Conservation (phyloP, 2,888 invertebrate genomes). For the Beris chalybata region DNA sequence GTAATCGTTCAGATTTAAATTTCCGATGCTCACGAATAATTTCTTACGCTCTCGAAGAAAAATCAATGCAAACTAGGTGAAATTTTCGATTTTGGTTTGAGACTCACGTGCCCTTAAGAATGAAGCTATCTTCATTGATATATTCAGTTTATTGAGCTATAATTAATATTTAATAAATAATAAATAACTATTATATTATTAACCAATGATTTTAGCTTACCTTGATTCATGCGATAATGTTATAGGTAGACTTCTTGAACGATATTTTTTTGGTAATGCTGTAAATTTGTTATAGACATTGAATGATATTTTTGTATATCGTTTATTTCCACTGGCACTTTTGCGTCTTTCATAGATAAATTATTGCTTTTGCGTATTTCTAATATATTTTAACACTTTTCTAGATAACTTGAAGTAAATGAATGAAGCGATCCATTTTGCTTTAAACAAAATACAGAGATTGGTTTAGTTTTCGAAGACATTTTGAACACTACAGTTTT, state of each 20-base stretch:
- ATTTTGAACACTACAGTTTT: constrained; percentile 10
- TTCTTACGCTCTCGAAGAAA: too few species aligned
- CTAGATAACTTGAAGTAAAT: neutral
- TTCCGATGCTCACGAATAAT: too few species aligned
- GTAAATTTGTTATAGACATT: constrained; percentile 20
- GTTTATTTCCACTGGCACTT: constrained; percentile 27
- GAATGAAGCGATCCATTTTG: constrained; percentile 17
- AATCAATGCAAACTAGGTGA: too few species aligned
- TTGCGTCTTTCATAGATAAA: constrained; percentile 27
- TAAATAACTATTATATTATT: neutral
- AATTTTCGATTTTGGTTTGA: too few species aligned
- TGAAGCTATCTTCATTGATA: neutral
- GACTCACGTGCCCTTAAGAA: too few species aligned
- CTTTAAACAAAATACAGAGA: constrained; percentile 8
- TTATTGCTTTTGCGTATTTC: constrained; percentile 29
- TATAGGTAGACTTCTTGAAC: neutral
- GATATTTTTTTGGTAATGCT: constrained; percentile 27
- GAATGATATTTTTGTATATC: constrained; percentile 29
- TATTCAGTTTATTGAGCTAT: neutral
- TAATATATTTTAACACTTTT: constrained; percentile 26
- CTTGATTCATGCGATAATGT: neutral
- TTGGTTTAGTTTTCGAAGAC: constrained; percentile 7
- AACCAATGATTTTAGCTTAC: neutral
- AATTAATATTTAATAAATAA: neutral
- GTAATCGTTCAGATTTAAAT: too few species aligned